Base-by-base conservation (phyloP, 1,140 invertebrate genomes). In the Berghia stephanieae region DNA sequence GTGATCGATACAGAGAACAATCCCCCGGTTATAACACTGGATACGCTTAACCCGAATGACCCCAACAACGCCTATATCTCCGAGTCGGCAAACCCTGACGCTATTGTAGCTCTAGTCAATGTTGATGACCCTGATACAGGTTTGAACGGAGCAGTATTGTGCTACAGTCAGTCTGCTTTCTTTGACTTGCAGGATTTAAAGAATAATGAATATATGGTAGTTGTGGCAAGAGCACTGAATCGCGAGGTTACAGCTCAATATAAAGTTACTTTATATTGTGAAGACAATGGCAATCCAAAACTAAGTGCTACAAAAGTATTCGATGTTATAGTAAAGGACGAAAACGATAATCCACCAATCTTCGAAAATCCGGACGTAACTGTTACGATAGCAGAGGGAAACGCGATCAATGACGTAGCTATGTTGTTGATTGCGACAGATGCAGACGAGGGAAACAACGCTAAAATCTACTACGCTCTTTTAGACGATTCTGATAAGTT, bases 301-400 rank as follows among this genome's bases (percentile, higher is more conserved):
- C 88, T 96, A 49, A 84, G 75, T 52, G 96, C 96, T 0, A 92
- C 93, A 24, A 94, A 98, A 91, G 40, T 42, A 3, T 96, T 99
- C 16, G 96, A 97, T 87, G 95, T 98, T 31, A 95, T 94, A 2
- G 94, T 98, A 27, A 81, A 87, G 88, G 97, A 99, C 89, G 95
- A 96, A 3, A 99, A 99, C 89, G 97, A 99, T 90, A 98, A 98
- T 88, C 94, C 94, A 68, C 96, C 96, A 0, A 92, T 96, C 66
- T 98, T 98, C 89, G 94, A 96, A 85, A 94, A 96, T 86, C 94
- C 93, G 80, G 75, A 80, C 77, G 83, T 97, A 73, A 80, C 78
- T 24, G 68, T 80, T 31, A 38, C 67, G 8, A 66, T 85, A 34
- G 31, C 57, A 1, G 83, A 86, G 75, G 82, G 82, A n/a, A 78